A percentile compares a stretch with the other conserved stretches of the same genome.
phyloP scores from a whole-genome alignment of 1,140 invertebrate genomes.

The Vanessa tameamea region DNA sequence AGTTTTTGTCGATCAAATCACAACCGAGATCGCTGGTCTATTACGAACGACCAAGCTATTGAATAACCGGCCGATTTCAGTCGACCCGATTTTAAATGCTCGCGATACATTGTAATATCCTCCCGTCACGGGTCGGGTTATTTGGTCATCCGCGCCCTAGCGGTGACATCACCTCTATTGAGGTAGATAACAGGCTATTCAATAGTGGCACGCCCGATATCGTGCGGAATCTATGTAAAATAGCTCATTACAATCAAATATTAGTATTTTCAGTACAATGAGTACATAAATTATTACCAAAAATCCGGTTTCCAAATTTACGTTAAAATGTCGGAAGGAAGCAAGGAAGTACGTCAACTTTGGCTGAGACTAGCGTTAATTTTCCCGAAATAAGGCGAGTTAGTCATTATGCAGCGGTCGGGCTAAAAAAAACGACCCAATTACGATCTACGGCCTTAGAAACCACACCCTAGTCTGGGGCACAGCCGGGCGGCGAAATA shows the following conservation, averaged over 20 bases:
- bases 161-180: constrained; percentile 57
- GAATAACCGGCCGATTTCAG: constrained; percentile 39
- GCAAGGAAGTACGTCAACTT: constrained; percentile 32
- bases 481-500: neutral
- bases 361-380: constrained; percentile 33
- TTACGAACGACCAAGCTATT: constrained; percentile 19
- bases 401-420: constrained; percentile 42
- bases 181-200: constrained; percentile 52
- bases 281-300: neutral
- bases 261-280: neutral
- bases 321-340: constrained; percentile 38
- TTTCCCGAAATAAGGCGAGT: constrained; percentile 47
- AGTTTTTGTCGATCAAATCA: constrained; percentile 28
- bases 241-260: constrained; percentile 2
- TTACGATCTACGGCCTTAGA: constrained; percentile 43
- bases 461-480: constrained; percentile 48
- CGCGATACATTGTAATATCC: constrained; percentile 21
- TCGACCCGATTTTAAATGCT: constrained; percentile 34
- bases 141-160: constrained; percentile 51
- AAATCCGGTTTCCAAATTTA: constrained; percentile 14
- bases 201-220: constrained; percentile 45
- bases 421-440: constrained; percentile 65
- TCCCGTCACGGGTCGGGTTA: constrained; percentile 46
- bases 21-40: constrained; percentile 6
- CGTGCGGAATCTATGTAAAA: constrained; percentile 10